These are phyloP conservation scores for Sycophila texana DNA, from an alignment of 2,888 invertebrate genomes.

Conservation along the genomic window DNA sequence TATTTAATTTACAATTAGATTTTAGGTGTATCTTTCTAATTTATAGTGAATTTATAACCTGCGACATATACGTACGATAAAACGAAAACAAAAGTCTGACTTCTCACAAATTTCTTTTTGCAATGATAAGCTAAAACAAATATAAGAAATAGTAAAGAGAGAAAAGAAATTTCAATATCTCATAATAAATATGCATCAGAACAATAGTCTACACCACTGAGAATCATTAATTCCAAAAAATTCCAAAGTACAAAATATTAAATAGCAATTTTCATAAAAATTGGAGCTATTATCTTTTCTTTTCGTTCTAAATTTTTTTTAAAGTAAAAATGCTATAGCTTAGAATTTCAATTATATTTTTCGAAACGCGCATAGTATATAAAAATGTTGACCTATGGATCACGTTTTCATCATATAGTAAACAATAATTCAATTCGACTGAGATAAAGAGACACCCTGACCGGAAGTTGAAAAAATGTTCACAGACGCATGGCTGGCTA, in stretches of 20 bases:
- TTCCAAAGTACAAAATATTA: constrained; percentile 12
- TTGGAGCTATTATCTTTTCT: not conserved
- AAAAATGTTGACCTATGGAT: not conserved
- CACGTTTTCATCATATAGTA: not conserved
- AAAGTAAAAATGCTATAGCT: not conserved
- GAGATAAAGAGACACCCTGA: constrained; percentile 60
- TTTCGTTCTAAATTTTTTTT: not conserved
- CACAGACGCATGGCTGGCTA: constrained; percentile 76
- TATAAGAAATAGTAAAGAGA: not conserved
- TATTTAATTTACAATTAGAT: not conserved
- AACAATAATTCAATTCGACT: constrained; percentile 39
- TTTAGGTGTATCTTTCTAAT: not conserved
- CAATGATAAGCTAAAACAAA: not conserved
- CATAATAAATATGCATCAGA: not conserved
- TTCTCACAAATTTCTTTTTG: not conserved
- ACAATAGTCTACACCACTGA: not conserved
- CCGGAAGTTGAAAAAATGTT: constrained; percentile 74
- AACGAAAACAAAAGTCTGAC: not conserved
- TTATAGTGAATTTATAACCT: not conserved
- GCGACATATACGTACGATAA: too few relatives aligned
- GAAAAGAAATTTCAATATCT: not conserved
- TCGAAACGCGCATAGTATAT: not conserved
- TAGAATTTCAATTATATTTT: too few relatives aligned
- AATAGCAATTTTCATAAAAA: not conserved
- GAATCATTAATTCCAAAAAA: not conserved